Evolutionary conservation across 2,888 invertebrate genomes (phyloP), one percentile per base, ranked within the genome.

Genomic region (Hypolimnas misippus): DNA sequence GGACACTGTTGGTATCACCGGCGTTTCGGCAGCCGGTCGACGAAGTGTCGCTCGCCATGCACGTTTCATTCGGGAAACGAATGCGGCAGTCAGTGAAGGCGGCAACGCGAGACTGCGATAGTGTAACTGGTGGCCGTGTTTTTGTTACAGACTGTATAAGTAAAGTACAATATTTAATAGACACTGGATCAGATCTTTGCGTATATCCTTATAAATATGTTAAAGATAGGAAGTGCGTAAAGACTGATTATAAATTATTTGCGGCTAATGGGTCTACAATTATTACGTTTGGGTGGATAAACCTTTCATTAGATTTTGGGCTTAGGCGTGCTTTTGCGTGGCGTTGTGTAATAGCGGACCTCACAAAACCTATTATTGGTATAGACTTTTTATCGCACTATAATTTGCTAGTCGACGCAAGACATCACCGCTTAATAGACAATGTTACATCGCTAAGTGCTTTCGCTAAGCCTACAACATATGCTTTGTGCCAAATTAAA

Each of bases 181-280:
- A 69, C 31, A 67, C 66, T 25, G 50, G 50, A n/a, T 44, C 52
- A 7, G 58, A 59, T 10, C 42, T 59, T 16, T 68, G 70, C 51
- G 60, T 67, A 12, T 42, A 66, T 31, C 62, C 69, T 21, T 62
- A 63, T 49, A 54, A 40, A 19, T 51, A 25, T 50, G 31, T 38
- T 31, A 12, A 25, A 17, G 16, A 62, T 40, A 57, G 44, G 7
- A 44, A 33, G 8, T 29, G 61, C 12, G 33, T 35, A 8, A 55
- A 58, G 3, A 58, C 65, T 6, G 33, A 59, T 5, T 82, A 75
- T 51, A 56, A 69, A n/a, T 56, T 81, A 1, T 67, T 57, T 12
- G 82, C 81, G 14, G 79, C 80, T 0, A 83, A 83, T 49, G 72
- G 73, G 0, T 67, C 75, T 0, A 17, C 49, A 0, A 81, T 82